These are phyloP conservation scores for Clarias platycephalus DNA, from an alignment of 2,797 vertebrate genomes.

Conservation along the genomic window DNA sequence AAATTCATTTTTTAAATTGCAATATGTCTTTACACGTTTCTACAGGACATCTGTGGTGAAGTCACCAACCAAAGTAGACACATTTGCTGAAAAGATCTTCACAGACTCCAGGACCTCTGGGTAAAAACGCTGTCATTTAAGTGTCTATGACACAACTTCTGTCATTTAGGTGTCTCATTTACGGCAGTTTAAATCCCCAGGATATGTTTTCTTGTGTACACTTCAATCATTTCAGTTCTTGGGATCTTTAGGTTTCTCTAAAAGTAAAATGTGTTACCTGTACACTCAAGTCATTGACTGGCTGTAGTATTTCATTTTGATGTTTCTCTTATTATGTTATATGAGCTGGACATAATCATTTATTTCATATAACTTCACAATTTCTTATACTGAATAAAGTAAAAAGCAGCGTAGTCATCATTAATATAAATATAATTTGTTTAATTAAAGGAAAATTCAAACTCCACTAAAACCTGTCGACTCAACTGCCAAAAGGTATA, in stretches of 20 bases:
- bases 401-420: neutral
- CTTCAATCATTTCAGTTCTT: neutral
- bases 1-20: neutral
- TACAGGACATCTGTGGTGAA: slow-evolving; percentile 61
- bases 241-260: neutral
- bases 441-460: slow-evolving; percentile 40
- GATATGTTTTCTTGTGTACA: neutral
- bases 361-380: neutral
- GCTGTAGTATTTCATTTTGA: neutral
- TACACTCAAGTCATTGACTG: neutral
- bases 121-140: slow-evolving; percentile 57
- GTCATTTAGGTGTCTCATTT: neutral
- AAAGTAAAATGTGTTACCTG: neutral
- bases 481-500: slow-evolving; percentile 13
- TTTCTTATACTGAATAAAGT: neutral
- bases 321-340: neutral
- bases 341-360: neutral
- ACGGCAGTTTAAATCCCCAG: neutral
- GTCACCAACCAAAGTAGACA: slow-evolving; percentile 59
- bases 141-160: neutral
- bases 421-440: neutral
- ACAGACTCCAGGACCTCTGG: slow-evolving; percentile 58
- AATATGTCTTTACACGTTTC: slow-evolving; percentile 13
- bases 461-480: slow-evolving; percentile 3
- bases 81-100: slow-evolving; percentile 65